Evolutionary conservation across 2,113 vertebrate species (phyloP).

Genomic region (Pseudorectes ferrugineus): DNA sequence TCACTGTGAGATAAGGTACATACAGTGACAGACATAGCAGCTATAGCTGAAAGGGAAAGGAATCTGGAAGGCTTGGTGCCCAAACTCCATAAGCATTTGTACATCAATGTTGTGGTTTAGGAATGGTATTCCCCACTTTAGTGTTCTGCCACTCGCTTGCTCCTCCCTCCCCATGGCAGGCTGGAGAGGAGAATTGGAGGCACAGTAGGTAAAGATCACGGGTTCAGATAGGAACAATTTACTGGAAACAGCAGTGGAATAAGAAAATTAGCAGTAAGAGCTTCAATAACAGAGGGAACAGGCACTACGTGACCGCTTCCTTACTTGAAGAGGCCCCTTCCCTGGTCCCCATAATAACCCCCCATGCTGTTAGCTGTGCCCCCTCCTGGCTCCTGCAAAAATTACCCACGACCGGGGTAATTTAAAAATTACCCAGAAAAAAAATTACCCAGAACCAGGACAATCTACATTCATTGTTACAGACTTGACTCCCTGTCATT

Average conservation of each 20-base stretch:
- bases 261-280: not conserved
- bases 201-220: not conserved
- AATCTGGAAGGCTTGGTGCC: not conserved
- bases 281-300: not conserved
- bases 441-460: not conserved
- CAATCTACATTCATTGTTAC: not conserved
- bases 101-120: not conserved
- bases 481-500: not conserved
- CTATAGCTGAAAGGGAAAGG: not conserved
- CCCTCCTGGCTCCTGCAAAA: not conserved
- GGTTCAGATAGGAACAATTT: not conserved
- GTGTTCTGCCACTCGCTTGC: fast-evolving
- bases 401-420: not conserved
- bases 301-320: fast-evolving
- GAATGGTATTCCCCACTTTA: not conserved
- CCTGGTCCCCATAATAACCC: not conserved
- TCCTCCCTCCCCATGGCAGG: fast-evolving
- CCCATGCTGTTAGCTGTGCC: not conserved
- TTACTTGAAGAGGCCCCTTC: not conserved
- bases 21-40: not conserved
- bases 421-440: not conserved
- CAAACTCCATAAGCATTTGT: not conserved
- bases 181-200: not conserved
- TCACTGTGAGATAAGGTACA: not conserved
- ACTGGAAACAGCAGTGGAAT: not conserved